Base-by-base conservation (phyloP, 2,888 invertebrate genomes). In the Hyalella azteca region DNA sequence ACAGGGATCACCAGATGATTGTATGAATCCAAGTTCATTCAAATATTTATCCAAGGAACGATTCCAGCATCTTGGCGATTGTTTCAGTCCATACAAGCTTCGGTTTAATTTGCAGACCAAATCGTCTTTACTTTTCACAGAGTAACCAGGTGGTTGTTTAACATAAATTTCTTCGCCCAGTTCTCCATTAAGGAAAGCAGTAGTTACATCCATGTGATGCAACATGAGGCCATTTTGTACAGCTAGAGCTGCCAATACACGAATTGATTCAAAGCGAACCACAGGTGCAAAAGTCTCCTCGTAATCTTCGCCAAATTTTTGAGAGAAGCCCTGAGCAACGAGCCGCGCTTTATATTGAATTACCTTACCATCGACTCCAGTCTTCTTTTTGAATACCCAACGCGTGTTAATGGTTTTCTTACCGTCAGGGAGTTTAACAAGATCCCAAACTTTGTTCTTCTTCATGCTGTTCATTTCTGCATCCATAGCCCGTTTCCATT, bases 281-380 rank as follows among this genome's bases (percentile, higher is more conserved):
- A 76, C 76, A 40, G 76, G 76, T 15, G 15, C 29, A 76, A 76
- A 76, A 26, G 48, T 76, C 29, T 76, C 45, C n/a, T 76, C 76
- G 29, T 76, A 76, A 26, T 76, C 76, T 15, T 15, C 39, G 3
- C 76, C 41, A 40, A 32, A 11, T 41, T 48, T 3, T 26, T 76
- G 76, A n/a, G 76, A 45, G 22, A 76, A 45, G 9, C 76, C 76
- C 29, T 76, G 49, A n/a, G 11, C 48, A n/a, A 50, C 50, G n/a
- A 50, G 50, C 13, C 41, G 26, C 3, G 48, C 76, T 48, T 76
- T 76, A 29, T 76, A 48, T 22, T 9, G 15, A 45, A 11, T 39
- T 22, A 76, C 26, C 15, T 9, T 15, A 19, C 76, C 76, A 45
- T 76, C 76, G 9, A 29, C 15, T 32, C 13, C 19, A 15, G 48